phyloP scores from a whole-genome alignment of 2,113 vertebrate genomes.

The Oncorhynchus keta region DNA sequence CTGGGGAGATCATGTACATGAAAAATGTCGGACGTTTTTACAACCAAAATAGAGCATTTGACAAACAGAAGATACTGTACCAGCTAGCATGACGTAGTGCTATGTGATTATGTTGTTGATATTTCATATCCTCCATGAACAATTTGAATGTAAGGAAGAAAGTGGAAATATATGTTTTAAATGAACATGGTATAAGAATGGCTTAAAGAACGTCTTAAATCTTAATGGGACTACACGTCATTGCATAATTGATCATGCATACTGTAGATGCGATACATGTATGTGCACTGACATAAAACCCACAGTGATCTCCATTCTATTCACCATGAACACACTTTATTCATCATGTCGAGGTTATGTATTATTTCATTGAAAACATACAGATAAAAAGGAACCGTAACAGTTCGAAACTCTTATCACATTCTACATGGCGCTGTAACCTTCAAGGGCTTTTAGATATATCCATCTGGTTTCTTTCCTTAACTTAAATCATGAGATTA shows the following conservation, averaged over 20 bases:
- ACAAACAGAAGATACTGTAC: background rate
- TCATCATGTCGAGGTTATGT: slow-evolving; percentile 50
- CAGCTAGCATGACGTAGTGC: too few species aligned
- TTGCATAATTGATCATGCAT: background rate
- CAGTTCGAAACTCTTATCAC: slow-evolving; percentile 44
- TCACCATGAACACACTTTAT: slow-evolving; percentile 76
- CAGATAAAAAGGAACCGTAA: slow-evolving; percentile 63
- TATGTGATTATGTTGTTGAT: too few species aligned
- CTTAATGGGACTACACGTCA: background rate
- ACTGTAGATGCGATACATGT: background rate
- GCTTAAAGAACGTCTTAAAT: background rate
- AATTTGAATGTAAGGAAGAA: too few species aligned
- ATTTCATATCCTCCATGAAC: too few species aligned
- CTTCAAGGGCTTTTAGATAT: slow-evolving; percentile 55
- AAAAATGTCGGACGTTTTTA: background rate
- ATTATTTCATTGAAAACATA: slow-evolving; percentile 64
- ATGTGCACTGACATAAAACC: slow-evolving; percentile 1
- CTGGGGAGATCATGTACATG: background rate
- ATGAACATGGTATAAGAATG: background rate
- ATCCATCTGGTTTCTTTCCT: slow-evolving; percentile 34
- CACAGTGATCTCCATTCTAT: slow-evolving; percentile 31
- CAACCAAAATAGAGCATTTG: background rate
- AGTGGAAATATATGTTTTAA: background rate
- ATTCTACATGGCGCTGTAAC: slow-evolving; percentile 19
- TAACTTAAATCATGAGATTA: slow-evolving; percentile 29